A percentile compares a stretch with the other conserved stretches of the same genome.
phyloP scores from a whole-genome alignment of 2,797 vertebrate species.

The Myotis findleyi region DNA sequence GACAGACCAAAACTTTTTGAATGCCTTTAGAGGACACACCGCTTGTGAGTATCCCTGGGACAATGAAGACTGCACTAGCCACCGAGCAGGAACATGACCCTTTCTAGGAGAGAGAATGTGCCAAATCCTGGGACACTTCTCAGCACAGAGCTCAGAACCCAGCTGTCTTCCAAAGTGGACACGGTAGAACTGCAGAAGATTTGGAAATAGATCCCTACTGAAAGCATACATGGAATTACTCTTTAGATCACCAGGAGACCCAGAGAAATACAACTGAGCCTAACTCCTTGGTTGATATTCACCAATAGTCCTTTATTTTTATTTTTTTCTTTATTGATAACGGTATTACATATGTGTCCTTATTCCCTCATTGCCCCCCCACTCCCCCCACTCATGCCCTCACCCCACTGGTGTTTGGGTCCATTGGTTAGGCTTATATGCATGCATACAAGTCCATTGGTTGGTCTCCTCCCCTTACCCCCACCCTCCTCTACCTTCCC shows the following conservation, averaged over 20 bases:
- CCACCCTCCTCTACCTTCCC: too few relatives aligned
- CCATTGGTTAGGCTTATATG: too few relatives aligned
- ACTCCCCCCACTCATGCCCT: too few relatives aligned
- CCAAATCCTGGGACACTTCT: background rate
- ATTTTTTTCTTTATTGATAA: too few relatives aligned
- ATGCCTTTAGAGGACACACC: background rate
- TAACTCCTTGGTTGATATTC: background rate
- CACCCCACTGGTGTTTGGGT: too few relatives aligned
- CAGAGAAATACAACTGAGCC: background rate
- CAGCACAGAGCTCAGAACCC: background rate
- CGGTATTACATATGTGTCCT: too few relatives aligned
- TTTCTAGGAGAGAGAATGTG: background rate
- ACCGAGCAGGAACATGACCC: background rate
- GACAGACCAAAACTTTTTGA: slow-evolving; percentile 25
- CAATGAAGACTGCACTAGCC: background rate
- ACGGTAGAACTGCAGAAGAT: background rate
- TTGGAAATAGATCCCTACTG: background rate
- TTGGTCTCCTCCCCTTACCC: too few relatives aligned
- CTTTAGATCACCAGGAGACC: background rate
- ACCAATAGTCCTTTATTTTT: background rate
- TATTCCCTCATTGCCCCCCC: accelerated
- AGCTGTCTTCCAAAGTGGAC: background rate
- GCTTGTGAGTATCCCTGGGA: background rate
- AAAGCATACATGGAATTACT: background rate
- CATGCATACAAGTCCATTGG: too few relatives aligned